These are phyloP conservation scores for Callorhinus ursinus DNA, from an alignment of 2,113 vertebrate species.

Conservation along the genomic window DNA sequence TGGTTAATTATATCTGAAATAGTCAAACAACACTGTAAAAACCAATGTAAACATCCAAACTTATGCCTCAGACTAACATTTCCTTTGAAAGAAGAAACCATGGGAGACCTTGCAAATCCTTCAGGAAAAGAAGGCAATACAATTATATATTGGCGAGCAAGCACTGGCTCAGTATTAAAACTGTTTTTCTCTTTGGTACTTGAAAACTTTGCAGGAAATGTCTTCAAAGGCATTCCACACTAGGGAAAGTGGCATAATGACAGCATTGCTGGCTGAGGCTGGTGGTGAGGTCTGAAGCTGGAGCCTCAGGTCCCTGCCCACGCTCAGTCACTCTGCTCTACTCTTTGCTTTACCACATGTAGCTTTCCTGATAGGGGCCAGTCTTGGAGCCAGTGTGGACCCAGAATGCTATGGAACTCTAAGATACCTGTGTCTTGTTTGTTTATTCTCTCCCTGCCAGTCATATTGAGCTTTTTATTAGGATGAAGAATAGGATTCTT, in stretches of 20 bases:
- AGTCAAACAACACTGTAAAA: neutral
- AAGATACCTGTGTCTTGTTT: neutral
- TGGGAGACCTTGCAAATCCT: neutral
- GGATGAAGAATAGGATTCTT: neutral
- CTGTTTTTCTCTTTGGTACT: neutral
- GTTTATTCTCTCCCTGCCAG: neutral
- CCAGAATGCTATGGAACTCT: neutral
- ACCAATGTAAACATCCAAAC: neutral
- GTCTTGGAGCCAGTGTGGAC: neutral
- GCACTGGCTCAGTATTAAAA: neutral
- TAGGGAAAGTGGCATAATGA: neutral
- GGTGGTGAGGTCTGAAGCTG: neutral
- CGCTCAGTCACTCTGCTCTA: neutral
- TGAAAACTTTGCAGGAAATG: constrained; percentile 9
- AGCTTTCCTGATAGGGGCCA: neutral
- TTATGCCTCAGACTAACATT: neutral
- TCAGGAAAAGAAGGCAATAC: constrained; percentile 16
- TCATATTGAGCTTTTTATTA: neutral
- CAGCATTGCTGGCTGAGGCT: neutral
- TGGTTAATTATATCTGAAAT: constrained; percentile 33
- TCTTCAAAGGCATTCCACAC: constrained; percentile 43
- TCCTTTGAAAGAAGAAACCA: constrained; percentile 36
- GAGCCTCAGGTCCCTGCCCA: neutral
- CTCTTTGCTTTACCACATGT: neutral
- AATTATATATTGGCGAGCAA: neutral